Evolutionary conservation across 2,797 vertebrate species (phyloP).

Genomic region (Chloroceryle inda): DNA sequence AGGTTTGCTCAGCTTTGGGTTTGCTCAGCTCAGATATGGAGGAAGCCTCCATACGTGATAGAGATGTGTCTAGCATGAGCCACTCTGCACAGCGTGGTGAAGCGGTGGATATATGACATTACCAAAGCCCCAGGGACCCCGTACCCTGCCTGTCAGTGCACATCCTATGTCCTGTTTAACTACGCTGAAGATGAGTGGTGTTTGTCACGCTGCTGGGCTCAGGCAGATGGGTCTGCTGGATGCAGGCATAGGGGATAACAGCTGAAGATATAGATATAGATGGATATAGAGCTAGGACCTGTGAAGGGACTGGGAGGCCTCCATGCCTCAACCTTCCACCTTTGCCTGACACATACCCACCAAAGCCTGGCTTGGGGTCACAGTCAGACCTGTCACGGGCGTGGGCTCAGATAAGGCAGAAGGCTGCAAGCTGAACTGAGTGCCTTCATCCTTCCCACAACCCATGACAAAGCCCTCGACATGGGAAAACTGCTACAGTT

Average conservation of each 20-base stretch:
- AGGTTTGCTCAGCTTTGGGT: neutral
- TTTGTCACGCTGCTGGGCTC: neutral
- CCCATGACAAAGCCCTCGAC: neutral
- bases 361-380: neutral
- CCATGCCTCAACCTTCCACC: accelerated
- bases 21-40: accelerated
- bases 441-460: accelerated
- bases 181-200: neutral
- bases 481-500: neutral
- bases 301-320: neutral
- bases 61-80: neutral
- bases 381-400: neutral
- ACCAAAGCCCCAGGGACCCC: neutral
- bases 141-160: accelerated
- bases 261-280: neutral
- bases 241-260: accelerated
- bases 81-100: accelerated
- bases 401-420: accelerated
- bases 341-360: neutral
- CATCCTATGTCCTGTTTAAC: accelerated
- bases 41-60: neutral
- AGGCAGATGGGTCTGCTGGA: accelerated
- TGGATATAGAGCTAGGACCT: neutral
- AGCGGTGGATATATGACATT: neutral
- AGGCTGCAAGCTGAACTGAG: accelerated